Conservation (phyloP, 1,140 invertebrate genomes). For the Leucophenga varia region DNA sequence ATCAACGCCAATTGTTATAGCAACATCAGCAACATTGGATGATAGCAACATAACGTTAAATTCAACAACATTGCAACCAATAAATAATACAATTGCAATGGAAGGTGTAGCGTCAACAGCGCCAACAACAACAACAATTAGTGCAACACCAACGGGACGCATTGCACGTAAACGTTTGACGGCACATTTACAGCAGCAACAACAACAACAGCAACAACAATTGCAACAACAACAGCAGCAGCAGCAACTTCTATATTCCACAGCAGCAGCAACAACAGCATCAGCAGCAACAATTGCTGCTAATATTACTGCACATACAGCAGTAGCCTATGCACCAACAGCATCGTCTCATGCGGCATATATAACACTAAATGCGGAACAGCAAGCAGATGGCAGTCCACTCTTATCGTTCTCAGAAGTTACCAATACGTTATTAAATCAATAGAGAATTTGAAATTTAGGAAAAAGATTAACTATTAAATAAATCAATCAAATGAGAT, state of each 20-base stretch:
- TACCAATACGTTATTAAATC: slow-evolving; percentile 75
- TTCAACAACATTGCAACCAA: slow-evolving; percentile 18
- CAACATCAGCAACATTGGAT: slow-evolving; percentile 8
- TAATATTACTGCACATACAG: slow-evolving; percentile 59
- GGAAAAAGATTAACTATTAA: no score
- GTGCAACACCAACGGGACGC: slow-evolving; percentile 2
- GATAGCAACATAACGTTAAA: slow-evolving; percentile 4
- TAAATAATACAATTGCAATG: no score
- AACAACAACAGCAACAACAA: slow-evolving; percentile 29
- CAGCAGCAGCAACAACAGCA: slow-evolving; percentile 13
- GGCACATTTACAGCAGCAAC: slow-evolving; percentile 34
- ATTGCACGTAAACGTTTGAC: slow-evolving; percentile 24
- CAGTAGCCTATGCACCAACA: slow-evolving; percentile 45
- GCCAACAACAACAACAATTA: slow-evolving; percentile 22
- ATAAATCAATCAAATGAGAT: no score
- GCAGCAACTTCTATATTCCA: slow-evolving; percentile 61
- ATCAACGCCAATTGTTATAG: slow-evolving; percentile 16
- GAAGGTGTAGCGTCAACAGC: no score
- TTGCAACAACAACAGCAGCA: slow-evolving; percentile 35
- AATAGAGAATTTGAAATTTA: no score
- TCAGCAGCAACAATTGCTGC: slow-evolving; percentile 26
- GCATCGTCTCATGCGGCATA: slow-evolving; percentile 18
- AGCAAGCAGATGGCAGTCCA: slow-evolving; percentile 74
- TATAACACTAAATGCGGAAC: slow-evolving; percentile 29
- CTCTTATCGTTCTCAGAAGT: slow-evolving; percentile 81